Evolutionary conservation across 2,797 vertebrate genomes (phyloP).

Genomic region (Eulemur mongoz): DNA sequence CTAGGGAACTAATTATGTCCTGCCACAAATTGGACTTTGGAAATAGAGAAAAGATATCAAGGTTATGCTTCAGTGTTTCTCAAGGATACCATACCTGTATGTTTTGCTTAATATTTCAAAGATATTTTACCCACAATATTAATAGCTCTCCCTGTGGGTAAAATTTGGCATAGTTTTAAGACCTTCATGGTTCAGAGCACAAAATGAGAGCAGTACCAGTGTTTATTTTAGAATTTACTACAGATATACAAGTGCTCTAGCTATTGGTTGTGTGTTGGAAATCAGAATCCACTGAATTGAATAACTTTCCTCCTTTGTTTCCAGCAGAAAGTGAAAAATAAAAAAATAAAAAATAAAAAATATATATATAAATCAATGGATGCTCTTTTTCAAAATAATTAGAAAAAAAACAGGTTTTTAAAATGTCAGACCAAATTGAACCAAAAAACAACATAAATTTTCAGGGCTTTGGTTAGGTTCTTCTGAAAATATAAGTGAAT

Average conservation of each 20-base stretch:
- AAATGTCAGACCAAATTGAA: neutral
- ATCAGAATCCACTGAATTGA: neutral
- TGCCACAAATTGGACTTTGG: neutral
- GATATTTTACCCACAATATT: neutral
- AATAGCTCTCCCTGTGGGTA: neutral
- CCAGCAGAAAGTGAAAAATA: neutral
- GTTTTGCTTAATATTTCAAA: constrained; percentile 2
- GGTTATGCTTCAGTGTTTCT: neutral
- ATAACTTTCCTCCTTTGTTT: constrained; percentile 5
- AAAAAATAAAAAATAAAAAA: no score
- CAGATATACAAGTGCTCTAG: neutral
- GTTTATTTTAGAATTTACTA: neutral
- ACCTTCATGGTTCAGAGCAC: neutral
- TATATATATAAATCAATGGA: neutral
- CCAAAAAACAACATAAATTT: neutral
- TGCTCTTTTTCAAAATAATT: constrained; percentile 2
- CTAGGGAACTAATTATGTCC: neutral
- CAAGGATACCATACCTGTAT: neutral
- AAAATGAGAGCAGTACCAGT: neutral
- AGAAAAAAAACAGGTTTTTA: constrained; percentile 26
- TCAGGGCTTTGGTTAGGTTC: neutral
- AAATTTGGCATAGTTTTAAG: constrained; percentile 13
- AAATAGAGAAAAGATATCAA: neutral
- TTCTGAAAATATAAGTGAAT: neutral
- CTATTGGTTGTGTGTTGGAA: neutral